Evolutionary conservation across 2,888 invertebrate species (phyloP), one percentile per base, ranked within the genome.

Genomic region (Miltochrista miniata): DNA sequence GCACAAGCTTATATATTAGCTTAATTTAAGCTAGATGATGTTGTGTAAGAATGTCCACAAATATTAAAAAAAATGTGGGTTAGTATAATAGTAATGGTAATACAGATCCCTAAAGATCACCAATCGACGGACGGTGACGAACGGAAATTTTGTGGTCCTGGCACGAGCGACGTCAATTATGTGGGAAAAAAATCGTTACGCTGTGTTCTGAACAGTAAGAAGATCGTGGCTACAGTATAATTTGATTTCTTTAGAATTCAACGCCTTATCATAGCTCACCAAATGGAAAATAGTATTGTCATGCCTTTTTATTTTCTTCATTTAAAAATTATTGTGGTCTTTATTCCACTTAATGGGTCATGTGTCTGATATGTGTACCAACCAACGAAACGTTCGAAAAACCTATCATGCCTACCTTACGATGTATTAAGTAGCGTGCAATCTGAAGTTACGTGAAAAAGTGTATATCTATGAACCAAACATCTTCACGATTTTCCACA

Each of bases 101-200:
- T 24, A 11, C 42, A 49, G 85, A 79, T 72, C 79, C 65, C 82
- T 67, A 82, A 69, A 75, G 72, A 75, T 80, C 78, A 78, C 72
- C 79, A 76, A 79, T 62, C 72, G n/a, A n/a, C n/a, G 73, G 62
- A 87, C 79, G 76, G 77, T 89, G 90, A 90, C 90, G 83, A 85
- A 87, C 85, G 78, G 76, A 81, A 81, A 85, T 86, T 85, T 85
- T 74, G 81, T 87, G 87, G 83, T 87, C 78, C 83, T 83, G 85
- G 89, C 90, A 90, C 90, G 90, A 89, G 90, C 87, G 75, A 30
- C 58, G 70, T 79, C 78, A 83, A 78, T 72, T 70, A 61, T 60
- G 15, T 45, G 10, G 53, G 24, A 74, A 75, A 84, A 85, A 85
- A 85, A 80, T 65, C 62, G 68, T 72, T 77, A 78, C 76, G 76